Evolutionary conservation across 2,888 invertebrate genomes (phyloP).

Genomic region (Glyphotaelius pellucidus): DNA sequence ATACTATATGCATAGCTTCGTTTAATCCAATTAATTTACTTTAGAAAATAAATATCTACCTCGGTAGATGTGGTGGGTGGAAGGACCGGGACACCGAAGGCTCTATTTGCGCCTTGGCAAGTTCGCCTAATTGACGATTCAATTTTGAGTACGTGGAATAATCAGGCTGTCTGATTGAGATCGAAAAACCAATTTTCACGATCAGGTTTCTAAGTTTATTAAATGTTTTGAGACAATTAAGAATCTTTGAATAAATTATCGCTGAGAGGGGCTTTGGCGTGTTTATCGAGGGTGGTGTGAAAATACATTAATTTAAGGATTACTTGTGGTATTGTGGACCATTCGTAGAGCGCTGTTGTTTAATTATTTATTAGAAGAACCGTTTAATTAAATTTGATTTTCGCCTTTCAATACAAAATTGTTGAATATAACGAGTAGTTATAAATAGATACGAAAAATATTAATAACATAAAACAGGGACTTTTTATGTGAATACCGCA

Average conservation of each 20-base stretch:
- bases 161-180: not conserved
- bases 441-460: not conserved
- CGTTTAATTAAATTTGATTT: not conserved
- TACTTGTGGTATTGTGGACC: not conserved
- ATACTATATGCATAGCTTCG: no score
- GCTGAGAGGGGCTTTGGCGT: not conserved
- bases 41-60: no score
- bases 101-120: not conserved
- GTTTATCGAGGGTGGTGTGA: not conserved
- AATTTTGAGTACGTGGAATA: constrained; percentile 27
- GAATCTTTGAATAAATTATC: not conserved
- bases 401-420: not conserved
- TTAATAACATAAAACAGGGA: no score
- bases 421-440: no score
- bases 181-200: not conserved
- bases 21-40: no score
- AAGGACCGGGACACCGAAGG: not conserved
- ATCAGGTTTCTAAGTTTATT: not conserved
- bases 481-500: no score
- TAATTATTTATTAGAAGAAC: not conserved
- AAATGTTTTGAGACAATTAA: not conserved
- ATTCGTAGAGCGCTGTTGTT: not conserved
- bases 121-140: constrained; percentile 24
- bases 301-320: not conserved
- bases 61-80: not conserved